Evolutionary conservation across 2,888 invertebrate species (phyloP).

Genomic region (Plebejus argus): DNA sequence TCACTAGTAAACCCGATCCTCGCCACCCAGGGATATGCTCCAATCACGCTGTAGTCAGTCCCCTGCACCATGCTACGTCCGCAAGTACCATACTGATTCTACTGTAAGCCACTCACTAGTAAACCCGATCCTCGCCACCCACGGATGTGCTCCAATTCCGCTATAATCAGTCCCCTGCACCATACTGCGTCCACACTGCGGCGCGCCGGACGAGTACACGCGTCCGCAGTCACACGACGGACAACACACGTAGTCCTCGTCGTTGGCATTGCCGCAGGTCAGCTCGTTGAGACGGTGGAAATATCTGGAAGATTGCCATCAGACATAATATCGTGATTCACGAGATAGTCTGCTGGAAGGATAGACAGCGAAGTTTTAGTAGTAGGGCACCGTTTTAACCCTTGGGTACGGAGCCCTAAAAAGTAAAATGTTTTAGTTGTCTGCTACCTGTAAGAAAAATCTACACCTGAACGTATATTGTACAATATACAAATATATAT

Average conservation of each 20-base stretch:
- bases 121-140: slow-evolving; percentile 88
- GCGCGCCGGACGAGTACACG: slow-evolving; percentile 63
- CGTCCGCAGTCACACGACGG: slow-evolving; percentile 75
- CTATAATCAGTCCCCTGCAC: slow-evolving; percentile 84
- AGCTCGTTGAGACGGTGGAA: slow-evolving; percentile 80
- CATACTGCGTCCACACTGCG: slow-evolving; percentile 83
- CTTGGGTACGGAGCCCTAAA: too few relatives aligned
- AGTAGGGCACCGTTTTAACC: too few relatives aligned
- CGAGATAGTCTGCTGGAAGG: too few relatives aligned
- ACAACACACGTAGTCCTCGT: slow-evolving; percentile 82
- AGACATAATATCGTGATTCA: too few relatives aligned
- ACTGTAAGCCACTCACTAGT: slow-evolving; percentile 78
- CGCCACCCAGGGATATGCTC: slow-evolving; percentile 88
- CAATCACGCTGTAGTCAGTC: slow-evolving; percentile 83
- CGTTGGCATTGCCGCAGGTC: slow-evolving; percentile 81
- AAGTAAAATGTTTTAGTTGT: too few relatives aligned
- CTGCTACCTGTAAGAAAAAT: too few relatives aligned
- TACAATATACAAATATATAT: too few relatives aligned
- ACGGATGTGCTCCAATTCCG: slow-evolving; percentile 88
- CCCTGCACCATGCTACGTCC: slow-evolving; percentile 85
- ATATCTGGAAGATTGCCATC: slow-evolving; percentile 53
- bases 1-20: slow-evolving; percentile 88
- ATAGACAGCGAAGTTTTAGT: too few relatives aligned
- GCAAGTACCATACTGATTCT: slow-evolving; percentile 46
- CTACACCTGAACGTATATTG: too few relatives aligned